A percentile compares a stretch with the other conserved stretches of the same genome.
These are phyloP conservation scores for Dendrophyllia cribrosa DNA, from an alignment of 64 coral and sea anemone species.

Conservation along the genomic window DNA sequence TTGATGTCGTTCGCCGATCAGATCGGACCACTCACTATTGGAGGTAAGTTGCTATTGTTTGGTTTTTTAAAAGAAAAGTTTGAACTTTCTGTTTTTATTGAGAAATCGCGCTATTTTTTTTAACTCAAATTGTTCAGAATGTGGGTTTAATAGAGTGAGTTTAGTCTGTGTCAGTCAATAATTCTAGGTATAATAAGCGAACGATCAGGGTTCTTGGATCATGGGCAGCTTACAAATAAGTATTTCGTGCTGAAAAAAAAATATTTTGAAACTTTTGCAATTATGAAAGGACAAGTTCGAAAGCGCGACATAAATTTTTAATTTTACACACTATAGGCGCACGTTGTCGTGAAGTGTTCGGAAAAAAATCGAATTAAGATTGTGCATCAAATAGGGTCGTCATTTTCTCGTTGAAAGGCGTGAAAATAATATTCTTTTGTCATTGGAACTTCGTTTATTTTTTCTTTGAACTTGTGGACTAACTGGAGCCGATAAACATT, in stretches of 20 bases:
- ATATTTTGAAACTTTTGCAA: constrained; percentile 15
- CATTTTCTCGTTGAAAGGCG: constrained; percentile 18
- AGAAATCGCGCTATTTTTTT: constrained; percentile 28
- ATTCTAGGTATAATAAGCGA: neutral
- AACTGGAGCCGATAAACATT: neutral
- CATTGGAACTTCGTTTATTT: constrained; percentile 20
- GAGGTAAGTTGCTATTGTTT: constrained; percentile 40
- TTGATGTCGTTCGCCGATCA: constrained; percentile 22
- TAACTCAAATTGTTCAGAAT: constrained; percentile 33
- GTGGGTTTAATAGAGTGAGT: constrained; percentile 30
- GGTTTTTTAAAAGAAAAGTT: constrained; percentile 22
- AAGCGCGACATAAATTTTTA: constrained; percentile 39
- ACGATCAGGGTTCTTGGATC: neutral
- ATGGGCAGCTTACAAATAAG: no score
- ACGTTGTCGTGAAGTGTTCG: constrained; percentile 51
- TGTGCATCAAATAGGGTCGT: constrained; percentile 37
- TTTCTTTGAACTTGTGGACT: neutral
- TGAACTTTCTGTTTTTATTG: constrained; percentile 4
- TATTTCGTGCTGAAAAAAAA: neutral
- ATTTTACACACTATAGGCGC: constrained; percentile 39
- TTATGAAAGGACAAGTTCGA: constrained; percentile 13
- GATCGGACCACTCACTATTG: constrained; percentile 4
- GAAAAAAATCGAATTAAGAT: constrained; percentile 55
- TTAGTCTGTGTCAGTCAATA: neutral
- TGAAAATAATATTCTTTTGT: constrained; percentile 44